Conservation (phyloP, 1,140 invertebrate species). For the Drosophila asahinai region DNA sequence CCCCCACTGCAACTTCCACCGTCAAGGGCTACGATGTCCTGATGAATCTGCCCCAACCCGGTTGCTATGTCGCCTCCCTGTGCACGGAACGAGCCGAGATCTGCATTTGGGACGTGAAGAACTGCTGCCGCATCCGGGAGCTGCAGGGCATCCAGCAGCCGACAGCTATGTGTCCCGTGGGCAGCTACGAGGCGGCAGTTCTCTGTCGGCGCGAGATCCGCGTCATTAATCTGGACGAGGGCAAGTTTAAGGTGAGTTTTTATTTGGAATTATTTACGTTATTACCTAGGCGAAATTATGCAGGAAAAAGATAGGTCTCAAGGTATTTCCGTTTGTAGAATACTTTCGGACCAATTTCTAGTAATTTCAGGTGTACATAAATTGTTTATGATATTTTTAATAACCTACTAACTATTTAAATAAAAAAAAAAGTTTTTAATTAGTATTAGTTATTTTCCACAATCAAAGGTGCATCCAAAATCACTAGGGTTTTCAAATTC, state of each 20-base stretch:
- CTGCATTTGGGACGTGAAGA: conserved; percentile 91
- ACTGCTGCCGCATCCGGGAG: conserved; percentile 88
- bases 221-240: conserved; percentile 92
- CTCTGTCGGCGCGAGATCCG: conserved; percentile 92
- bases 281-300: too few species aligned
- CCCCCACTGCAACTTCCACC: background rate
- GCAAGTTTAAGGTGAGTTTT: conserved; percentile 85
- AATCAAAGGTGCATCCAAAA: too few species aligned
- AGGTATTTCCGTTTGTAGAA: too few species aligned
- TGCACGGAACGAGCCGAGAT: conserved; percentile 91
- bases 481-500: too few species aligned
- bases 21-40: conserved; percentile 75
- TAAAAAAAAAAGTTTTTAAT: too few species aligned
- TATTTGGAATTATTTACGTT: background rate
- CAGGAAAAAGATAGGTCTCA: too few species aligned
- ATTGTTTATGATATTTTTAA: too few species aligned
- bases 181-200: conserved; percentile 91
- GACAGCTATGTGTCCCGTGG: conserved; percentile 89
- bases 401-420: too few species aligned
- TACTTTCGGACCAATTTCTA: too few species aligned
- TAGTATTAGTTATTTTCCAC: too few species aligned
- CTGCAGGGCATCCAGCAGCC: conserved; percentile 90
- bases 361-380: too few species aligned
- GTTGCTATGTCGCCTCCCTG: conserved; percentile 90
- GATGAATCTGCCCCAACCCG: conserved; percentile 76